Percentiles rank a stretch among this genome's conserved stretches.
Evolutionary conservation across 2,797 vertebrate genomes (phyloP).

Genomic region (Sebastes reedi): DNA sequence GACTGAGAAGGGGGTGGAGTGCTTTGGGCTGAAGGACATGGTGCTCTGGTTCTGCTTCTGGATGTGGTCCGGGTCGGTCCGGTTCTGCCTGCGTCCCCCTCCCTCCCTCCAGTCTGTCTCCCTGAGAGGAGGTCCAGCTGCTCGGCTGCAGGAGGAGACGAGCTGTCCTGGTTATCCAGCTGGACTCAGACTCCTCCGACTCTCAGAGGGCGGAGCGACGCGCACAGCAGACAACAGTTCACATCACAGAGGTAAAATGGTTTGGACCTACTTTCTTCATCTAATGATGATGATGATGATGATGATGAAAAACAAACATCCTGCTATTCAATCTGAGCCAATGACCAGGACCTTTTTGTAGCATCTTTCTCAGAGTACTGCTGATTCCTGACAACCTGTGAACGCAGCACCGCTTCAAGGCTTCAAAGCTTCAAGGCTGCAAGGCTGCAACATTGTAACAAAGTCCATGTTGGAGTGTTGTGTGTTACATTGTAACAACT

Average conservation of each 20-base stretch:
- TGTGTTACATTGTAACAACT: too few relatives aligned
- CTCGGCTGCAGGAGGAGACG: slow-evolving; percentile 75
- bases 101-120: slow-evolving; percentile 57
- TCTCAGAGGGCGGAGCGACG: slow-evolving; percentile 80
- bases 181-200: slow-evolving; percentile 86
- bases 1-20: slow-evolving; percentile 96
- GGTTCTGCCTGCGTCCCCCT: slow-evolving; percentile 41
- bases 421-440: too few relatives aligned
- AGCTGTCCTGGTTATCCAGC: slow-evolving; percentile 78
- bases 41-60: slow-evolving; percentile 37
- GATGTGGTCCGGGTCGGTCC: slow-evolving; percentile 14
- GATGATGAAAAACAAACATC: too few relatives aligned
- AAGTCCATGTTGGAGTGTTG: too few relatives aligned
- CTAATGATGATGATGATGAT: background rate
- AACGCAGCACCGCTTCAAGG: too few relatives aligned
- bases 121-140: slow-evolving; percentile 74
- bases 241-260: slow-evolving; percentile 71
- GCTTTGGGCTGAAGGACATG: slow-evolving; percentile 97
- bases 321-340: too few relatives aligned
- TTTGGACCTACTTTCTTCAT: slow-evolving; percentile 16
- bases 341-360: too few relatives aligned
- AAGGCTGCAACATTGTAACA: too few relatives aligned
- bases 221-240: slow-evolving; percentile 79
- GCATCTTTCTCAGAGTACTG: too few relatives aligned
- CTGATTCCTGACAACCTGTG: too few relatives aligned